These are phyloP conservation scores for Thryonomys swinderianus DNA, from an alignment of 2,113 vertebrate species.

Conservation along the genomic window DNA sequence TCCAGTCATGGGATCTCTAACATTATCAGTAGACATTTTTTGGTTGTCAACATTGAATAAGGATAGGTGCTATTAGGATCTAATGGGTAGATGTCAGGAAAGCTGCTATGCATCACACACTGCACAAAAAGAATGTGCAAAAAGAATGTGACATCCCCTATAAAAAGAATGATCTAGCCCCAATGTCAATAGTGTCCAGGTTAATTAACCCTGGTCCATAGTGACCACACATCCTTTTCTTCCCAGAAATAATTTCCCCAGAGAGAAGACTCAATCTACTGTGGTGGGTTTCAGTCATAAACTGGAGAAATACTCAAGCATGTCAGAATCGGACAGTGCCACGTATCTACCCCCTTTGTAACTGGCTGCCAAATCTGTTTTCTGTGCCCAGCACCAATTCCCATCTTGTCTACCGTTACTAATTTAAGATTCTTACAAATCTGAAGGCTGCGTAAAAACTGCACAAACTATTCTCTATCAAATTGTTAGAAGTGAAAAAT, in stretches of 20 bases:
- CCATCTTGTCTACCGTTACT: background rate
- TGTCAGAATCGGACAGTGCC: background rate
- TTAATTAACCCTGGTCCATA: background rate
- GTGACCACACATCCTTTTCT: background rate
- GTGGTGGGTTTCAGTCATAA: background rate
- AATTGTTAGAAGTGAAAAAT: background rate
- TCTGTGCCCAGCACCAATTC: background rate
- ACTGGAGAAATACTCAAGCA: background rate
- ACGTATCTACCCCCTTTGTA: background rate
- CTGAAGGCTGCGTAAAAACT: background rate
- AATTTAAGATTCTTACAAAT: constrained; percentile 2
- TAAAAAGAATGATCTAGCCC: background rate
- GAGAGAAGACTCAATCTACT: background rate
- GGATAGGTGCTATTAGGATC: fast-evolving
- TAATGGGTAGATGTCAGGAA: background rate
- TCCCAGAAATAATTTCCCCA: fast-evolving
- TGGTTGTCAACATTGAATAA: background rate
- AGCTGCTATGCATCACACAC: background rate
- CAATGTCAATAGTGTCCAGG: fast-evolving
- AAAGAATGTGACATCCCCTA: background rate
- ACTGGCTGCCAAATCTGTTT: background rate
- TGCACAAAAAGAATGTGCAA: too few relatives aligned
- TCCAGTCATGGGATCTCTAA: fast-evolving
- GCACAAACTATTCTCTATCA: background rate
- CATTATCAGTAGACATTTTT: background rate